Base-by-base conservation (phyloP, 2,888 invertebrate species). In the Drosophila silvestris region DNA sequence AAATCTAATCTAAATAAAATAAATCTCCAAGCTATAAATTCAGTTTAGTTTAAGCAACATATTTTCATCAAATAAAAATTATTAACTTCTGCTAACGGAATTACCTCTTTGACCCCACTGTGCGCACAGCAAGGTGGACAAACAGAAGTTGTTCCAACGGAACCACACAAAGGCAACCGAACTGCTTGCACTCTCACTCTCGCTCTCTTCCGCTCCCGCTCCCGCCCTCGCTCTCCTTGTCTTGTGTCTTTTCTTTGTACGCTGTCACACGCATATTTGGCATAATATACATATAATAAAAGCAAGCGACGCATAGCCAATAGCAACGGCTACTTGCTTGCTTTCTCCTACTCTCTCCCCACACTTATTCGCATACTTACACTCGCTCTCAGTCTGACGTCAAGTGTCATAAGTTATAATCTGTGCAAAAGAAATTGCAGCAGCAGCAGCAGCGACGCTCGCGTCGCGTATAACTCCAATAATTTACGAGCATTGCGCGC, bases 381-480 rank as follows among this genome's bases (percentile, higher is more conserved):
- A 47, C 63, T 61, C 44, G n/a, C 50, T 59, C 50, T 22, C 33
- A 10, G 28, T 28, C 47, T 54, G 14, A 41, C 65, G 47, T 19
- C 65, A 47, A 37, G 52, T 79, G 67, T 74, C 86, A 82, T 83
- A 82, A 80, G 81, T 81, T 85, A 83, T 82, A 86, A 86, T 86
- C 82, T 83, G 73, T 78, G 80, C 73, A 30, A 72, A 19, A 76
- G 73, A 76, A 82, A 79, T 68, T 77, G 77, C 83, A 81, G 68
- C 62, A 47, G 47, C 22, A n/a, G 61, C 60, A 61, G 61, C 58
- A 65, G 57, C 60, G 60, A 44, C 56, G 66, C 69, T 19, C 22
- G 65, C 65, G 35, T 47, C 39, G 65, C 65, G 44, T 47, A 59
- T 68, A 64, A 60, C 53, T 51, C 54, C 52, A 71, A 80, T 71